Evolutionary conservation across 2,888 invertebrate species (phyloP).

Genomic region (Lithosia quadra): DNA sequence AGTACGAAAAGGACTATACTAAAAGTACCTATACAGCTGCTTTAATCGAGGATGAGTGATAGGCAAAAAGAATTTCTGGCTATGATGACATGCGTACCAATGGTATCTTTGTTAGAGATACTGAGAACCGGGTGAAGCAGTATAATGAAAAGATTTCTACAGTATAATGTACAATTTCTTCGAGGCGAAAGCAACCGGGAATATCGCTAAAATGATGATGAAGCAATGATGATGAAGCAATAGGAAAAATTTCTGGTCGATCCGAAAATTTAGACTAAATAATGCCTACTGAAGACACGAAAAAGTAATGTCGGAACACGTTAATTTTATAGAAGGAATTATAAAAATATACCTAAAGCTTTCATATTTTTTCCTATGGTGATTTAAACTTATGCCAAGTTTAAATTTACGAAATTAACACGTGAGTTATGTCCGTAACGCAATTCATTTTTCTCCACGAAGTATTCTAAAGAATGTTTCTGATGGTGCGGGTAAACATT

Average conservation of each 20-base stretch:
- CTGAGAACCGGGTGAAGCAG: background rate
- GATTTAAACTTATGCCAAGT: conserved; percentile 26
- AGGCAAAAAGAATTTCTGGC: background rate
- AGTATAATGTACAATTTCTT: no score
- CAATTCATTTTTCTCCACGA: conserved; percentile 37
- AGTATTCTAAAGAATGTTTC: conserved; percentile 31
- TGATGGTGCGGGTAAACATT: conserved; percentile 19
- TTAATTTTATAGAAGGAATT: background rate
- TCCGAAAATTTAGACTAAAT: background rate
- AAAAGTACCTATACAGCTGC: no score
- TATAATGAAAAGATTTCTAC: no score
- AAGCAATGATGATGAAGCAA: no score
- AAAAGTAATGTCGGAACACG: background rate
- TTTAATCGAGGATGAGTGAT: background rate
- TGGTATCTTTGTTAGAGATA: background rate
- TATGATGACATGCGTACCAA: background rate
- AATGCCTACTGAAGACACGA: background rate
- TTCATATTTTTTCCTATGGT: conserved; percentile 12
- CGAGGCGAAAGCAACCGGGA: no score
- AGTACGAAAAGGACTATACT: background rate
- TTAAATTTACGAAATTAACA: conserved; percentile 40
- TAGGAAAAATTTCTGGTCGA: background rate
- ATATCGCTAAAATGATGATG: background rate
- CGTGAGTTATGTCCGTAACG: conserved; percentile 30
- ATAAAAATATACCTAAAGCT: background rate